phyloP scores from a whole-genome alignment of 2,113 vertebrate genomes.

The Ophiodon elongatus region DNA sequence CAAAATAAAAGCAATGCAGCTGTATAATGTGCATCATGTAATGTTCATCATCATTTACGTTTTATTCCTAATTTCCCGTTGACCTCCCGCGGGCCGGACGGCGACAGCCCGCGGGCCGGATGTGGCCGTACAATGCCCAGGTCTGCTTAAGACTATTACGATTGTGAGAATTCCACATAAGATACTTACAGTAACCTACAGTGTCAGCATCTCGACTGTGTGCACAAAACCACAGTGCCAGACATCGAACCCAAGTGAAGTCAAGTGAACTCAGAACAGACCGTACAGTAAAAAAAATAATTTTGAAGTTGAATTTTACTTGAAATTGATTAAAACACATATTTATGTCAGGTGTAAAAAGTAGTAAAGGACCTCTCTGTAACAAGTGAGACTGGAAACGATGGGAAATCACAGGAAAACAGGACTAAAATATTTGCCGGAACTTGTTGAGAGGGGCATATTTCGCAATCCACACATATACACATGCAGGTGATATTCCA shows the following conservation, averaged over 20 bases:
- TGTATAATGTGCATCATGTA: too few species aligned
- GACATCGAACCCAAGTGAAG: not conserved
- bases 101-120: too few species aligned
- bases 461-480: slow-evolving; percentile 48
- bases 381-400: not conserved
- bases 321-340: not conserved
- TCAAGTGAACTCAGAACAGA: not conserved
- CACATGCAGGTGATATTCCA: slow-evolving; percentile 67
- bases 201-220: not conserved
- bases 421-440: not conserved
- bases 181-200: too few species aligned
- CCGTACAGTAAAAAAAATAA: not conserved
- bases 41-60: too few species aligned
- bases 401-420: not conserved
- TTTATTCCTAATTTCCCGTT: too few species aligned
- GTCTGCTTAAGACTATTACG: not conserved
- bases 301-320: not conserved
- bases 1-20: too few species aligned
- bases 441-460: slow-evolving; percentile 19
- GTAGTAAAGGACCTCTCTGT: not conserved
- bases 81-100: too few species aligned
- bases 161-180: not conserved
- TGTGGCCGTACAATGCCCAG: too few species aligned
- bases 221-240: not conserved
- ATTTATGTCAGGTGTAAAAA: not conserved